A percentile compares a stretch with the other conserved stretches of the same genome.
These are phyloP conservation scores for Andricus grossulariae DNA, from an alignment of 1,140 invertebrate genomes.

Conservation along the genomic window DNA sequence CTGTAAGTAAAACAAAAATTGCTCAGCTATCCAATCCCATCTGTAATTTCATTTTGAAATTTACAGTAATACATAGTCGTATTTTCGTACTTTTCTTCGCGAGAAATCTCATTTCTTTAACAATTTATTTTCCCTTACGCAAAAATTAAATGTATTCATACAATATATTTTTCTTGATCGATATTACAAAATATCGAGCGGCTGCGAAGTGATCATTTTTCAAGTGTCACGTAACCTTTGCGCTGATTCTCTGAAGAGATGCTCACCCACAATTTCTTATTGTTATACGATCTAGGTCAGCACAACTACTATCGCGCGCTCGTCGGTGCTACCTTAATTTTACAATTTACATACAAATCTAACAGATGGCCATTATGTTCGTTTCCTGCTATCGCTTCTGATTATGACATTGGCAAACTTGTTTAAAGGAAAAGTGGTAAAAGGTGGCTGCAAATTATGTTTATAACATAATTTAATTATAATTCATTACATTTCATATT, in stretches of 20 bases:
- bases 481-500: not conserved
- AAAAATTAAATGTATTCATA: constrained; percentile 15
- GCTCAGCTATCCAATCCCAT: not conserved
- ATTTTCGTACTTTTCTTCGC: not conserved
- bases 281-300: not conserved
- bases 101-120: not conserved
- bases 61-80: constrained; percentile 14
- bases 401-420: constrained; percentile 4
- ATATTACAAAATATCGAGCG: constrained; percentile 23
- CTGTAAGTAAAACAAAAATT: constrained; percentile 79
- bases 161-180: constrained; percentile 6
- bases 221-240: not conserved
- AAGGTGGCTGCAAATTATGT: not conserved
- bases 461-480: not conserved
- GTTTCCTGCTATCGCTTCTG: constrained; percentile 7
- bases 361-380: not conserved
- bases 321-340: constrained; percentile 1
- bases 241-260: constrained; percentile 21
- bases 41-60: constrained; percentile 13
- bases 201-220: constrained; percentile 12
- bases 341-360: constrained; percentile 10
- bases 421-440: constrained; percentile 3
- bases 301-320: constrained; percentile 10
- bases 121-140: not conserved
- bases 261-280: constrained; percentile 2